phyloP scores from a whole-genome alignment of 2,888 invertebrate genomes.

The Geophilus truncorum region DNA sequence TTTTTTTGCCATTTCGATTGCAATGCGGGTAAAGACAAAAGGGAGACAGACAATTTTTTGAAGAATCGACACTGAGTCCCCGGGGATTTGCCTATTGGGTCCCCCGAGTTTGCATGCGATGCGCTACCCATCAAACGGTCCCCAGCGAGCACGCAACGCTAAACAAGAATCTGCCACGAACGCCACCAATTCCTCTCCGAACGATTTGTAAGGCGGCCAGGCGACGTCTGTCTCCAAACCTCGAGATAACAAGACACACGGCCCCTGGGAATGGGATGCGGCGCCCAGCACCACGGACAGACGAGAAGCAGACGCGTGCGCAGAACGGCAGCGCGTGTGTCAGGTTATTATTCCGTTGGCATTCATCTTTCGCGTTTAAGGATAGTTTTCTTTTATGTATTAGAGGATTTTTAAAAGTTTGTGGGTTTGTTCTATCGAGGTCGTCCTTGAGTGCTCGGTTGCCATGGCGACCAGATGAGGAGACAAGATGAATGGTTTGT shows the following conservation, averaged over 20 bases:
- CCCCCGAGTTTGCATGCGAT: slow-evolving; percentile 14
- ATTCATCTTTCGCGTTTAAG: slow-evolving; percentile 17
- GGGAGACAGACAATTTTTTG: slow-evolving; percentile 11
- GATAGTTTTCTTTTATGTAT: slow-evolving; percentile 24
- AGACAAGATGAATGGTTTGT: slow-evolving; percentile 23
- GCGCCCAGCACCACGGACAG: slow-evolving; percentile 3
- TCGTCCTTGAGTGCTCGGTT: not conserved
- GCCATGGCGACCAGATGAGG: not conserved
- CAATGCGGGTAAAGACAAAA: not conserved
- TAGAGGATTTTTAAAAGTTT: slow-evolving; percentile 15
- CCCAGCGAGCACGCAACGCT: slow-evolving; percentile 19
- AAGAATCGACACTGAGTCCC: slow-evolving; percentile 12
- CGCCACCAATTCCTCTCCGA: slow-evolving; percentile 27
- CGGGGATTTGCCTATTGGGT: slow-evolving; percentile 25
- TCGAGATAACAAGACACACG: slow-evolving; percentile 27
- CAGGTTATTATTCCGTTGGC: slow-evolving; percentile 19
- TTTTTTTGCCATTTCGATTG: not conserved
- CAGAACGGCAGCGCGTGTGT: not conserved
- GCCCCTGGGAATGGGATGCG: slow-evolving; percentile 21
- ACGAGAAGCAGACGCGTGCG: not conserved
- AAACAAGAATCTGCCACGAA: slow-evolving; percentile 25
- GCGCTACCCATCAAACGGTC: slow-evolving; percentile 17
- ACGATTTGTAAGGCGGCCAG: slow-evolving; percentile 27
- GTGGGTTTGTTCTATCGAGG: slow-evolving; percentile 18
- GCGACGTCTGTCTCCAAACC: slow-evolving; percentile 21